Percentiles rank a stretch among this genome's conserved stretches.
Conservation (phyloP, 1,140 invertebrate genomes). For the Bombyx mandarina region DNA sequence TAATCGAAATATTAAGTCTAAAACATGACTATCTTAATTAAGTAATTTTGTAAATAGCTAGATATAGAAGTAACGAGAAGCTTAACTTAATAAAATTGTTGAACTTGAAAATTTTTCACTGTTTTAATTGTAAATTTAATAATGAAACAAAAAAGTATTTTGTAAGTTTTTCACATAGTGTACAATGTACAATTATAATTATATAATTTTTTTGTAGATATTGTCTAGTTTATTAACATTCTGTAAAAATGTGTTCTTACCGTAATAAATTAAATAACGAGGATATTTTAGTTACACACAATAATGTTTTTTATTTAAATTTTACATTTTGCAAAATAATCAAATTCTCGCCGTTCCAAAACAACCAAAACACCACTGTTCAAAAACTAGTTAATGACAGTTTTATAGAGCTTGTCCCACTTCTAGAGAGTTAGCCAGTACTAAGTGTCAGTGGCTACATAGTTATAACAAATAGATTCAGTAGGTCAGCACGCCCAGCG, state of each 20-base stretch:
- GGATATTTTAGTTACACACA: slow-evolving; percentile 68
- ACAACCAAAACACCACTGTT: too few species aligned
- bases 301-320: slow-evolving; percentile 42
- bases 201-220: slow-evolving; percentile 46
- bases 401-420: too few species aligned
- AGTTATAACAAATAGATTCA: too few species aligned
- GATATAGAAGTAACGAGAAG: slow-evolving; percentile 44
- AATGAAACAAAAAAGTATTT: slow-evolving; percentile 37
- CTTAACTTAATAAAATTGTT: slow-evolving; percentile 59
- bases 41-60: slow-evolving; percentile 51
- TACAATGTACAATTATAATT: slow-evolving; percentile 40
- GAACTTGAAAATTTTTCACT: slow-evolving; percentile 61
- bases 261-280: slow-evolving; percentile 69
- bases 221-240: slow-evolving; percentile 65
- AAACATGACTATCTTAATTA: slow-evolving; percentile 42
- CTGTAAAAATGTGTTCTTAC: slow-evolving; percentile 71
- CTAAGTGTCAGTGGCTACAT: too few species aligned
- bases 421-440: too few species aligned
- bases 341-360: too few species aligned
- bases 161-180: slow-evolving; percentile 63
- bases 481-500: too few species aligned
- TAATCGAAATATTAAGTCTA: slow-evolving; percentile 27
- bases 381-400: too few species aligned
- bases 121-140: slow-evolving; percentile 60
- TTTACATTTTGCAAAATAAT: too few species aligned